Base-by-base conservation (phyloP, 2,797 vertebrate species). In the Acanthiza pusilla region DNA sequence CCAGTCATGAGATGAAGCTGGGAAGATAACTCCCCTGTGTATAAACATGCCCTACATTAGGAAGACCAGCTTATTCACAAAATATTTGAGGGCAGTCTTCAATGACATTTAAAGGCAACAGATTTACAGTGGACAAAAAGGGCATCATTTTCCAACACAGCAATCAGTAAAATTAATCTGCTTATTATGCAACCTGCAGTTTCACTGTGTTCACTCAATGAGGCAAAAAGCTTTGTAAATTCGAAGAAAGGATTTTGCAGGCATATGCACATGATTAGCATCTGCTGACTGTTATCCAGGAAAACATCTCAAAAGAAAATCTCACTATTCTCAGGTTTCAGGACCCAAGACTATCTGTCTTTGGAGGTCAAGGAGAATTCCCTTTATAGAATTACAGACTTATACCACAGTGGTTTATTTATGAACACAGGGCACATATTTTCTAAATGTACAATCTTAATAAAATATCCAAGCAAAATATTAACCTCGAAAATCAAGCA, bases 231-330 rank as follows among this genome's bases (percentile, higher is more conserved):
- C 91, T 88, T 75, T 86, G 91, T 75, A 88, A 93, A 94, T 95
- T 87, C 90, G 80, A 95, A 85, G 66, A 94, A 94, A 93, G 60
- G 73, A 90, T 95, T 95, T 90, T 79, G 58, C 32, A 91, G 58
- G n/a, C 75, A 76, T 78, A n/a, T 30, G 40, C 23, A 76, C 14
- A 75, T 93, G 74, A 91, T 88, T 90, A 94, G 5, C 76, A 86
- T 93, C 73, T 93, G 43, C 20, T 84, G 67, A 66, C 26, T n/a
- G 14, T 75, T 88, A 70, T 53, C 83, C 15, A 70, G 73, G 40
- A 88, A 88, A 91, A 94, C 22, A 88, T 40, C 6, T 2, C 30
- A 36, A 80, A 57, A 91, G 55, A 76, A 91, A 80, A 88, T 65
- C 61, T 30, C 25, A 38, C 15, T 14, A 16, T 34, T 90, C 32